Base-by-base conservation (phyloP, 2,113 vertebrate species). In the Origma solitaria region DNA sequence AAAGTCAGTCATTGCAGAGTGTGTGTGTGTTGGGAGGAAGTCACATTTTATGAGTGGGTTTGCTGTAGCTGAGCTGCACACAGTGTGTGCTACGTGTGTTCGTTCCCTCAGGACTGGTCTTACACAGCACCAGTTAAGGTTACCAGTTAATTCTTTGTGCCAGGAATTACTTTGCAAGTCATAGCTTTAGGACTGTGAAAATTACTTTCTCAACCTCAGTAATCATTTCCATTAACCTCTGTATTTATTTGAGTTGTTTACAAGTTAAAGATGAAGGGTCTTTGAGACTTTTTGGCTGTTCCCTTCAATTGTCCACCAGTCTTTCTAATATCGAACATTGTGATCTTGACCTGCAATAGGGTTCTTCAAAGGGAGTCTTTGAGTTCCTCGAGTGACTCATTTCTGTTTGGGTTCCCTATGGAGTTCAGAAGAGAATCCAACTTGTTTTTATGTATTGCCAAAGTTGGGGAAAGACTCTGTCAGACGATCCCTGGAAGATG, bases 81-180 rank as follows among this genome's bases (percentile, higher is more conserved):
- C 6, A 11, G 14, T 8, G 22, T 24, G 13, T 10, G 25, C 8
- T 31, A 0, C 9, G 1, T 6, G 17, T 24, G 16, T 42, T 61
- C 11, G 44, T 83, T 79, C n/a, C 21, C 27, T 38, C 60, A 62
- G 81, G 40, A 60, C 0, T 37, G 44, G 4, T 33, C 28, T 88
- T 37, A 17, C 4, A 11, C 38, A 35, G 3, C 33, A 35, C 21
- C 27, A 57, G n/a, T 38, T 40, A 35, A 25, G 25, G n/a, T 42
- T 82, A n/a, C 3, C n/a, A n/a, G n/a, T n/a, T n/a, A n/a, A n/a
- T n/a, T 86, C 9, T 88, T 53, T 81, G 30, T 65, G n/a, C 21
- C 40, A 66, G 30, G 68, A 83, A 75, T 77, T 78, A 30, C 50
- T 92, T 81, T 77, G 58, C 30, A 80, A 65, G 16, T 70, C 7